Base-by-base conservation (phyloP, 2,797 vertebrate genomes). In the Microctenopoma steveboyesi region DNA sequence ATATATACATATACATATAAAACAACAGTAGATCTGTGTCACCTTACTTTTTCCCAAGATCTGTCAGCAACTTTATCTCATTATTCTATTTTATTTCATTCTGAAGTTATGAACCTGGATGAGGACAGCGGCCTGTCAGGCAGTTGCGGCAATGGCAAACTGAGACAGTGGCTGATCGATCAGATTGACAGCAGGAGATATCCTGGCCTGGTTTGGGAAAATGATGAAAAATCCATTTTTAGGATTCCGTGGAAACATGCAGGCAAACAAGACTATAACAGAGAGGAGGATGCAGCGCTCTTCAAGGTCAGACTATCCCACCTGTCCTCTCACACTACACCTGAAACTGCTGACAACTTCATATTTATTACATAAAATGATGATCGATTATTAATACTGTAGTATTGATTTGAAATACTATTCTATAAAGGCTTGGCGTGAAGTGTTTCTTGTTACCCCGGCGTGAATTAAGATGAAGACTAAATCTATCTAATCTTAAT, bases 191-290 rank as follows among this genome's bases (percentile, higher is more conserved):
- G 98, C 28, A 88, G 91, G 84, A 94, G 93, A 66, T 99, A 99
- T 91, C 90, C 95, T 0, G 97, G 97, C 59, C 91, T 99, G 76
- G 94, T 98, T 81, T 99, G 97, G 97, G 98, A 99, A 88, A 98
- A 96, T 11, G 95, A 96, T 0, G 96, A 97, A 76, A 98, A 97
- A 89, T 95, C 84, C 86, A 95, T 99, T 86, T 99, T 99, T 81
- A 95, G 97, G 88, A 99, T 99, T 87, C 98, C 98, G 0, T 99
- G 97, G 97, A 99, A 99, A 85, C 97, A 99, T 4, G 97, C 98
- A 0, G 97, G 98, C 71, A 99, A 99, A 76, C 98, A 99, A 81
- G 97, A 99, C 93, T 99, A 99, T 91, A 99, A 98, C 90, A 94
- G 97, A 0, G 98, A 99, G 4, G 98, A 99, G 89, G 98, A 99